Evolutionary conservation across 2,888 invertebrate species (phyloP), one percentile per base, ranked within the genome.

Genomic region (Acanthoscelides obtectus): DNA sequence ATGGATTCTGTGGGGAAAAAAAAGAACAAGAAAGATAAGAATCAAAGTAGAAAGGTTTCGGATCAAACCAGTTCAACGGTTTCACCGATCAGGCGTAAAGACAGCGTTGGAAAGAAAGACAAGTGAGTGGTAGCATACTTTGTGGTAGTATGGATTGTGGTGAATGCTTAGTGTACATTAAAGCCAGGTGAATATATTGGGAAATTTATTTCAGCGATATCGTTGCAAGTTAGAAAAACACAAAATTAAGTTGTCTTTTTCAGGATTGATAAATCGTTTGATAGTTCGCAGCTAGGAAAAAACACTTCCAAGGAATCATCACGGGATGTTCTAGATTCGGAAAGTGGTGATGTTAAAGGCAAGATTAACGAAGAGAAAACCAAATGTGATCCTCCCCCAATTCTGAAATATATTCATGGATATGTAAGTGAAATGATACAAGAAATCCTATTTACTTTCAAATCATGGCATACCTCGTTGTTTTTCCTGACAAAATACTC

Each of bases 1-100:
- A 88, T 86, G 73, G 88, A 91, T 69, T 87, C 89, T 19, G 92
- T 90, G 67, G 80, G 86, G 0, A 88, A 87, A 2, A 81, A 80
- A 69, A 82, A 84, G 70, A 82, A 80, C 17, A 89, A 88, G 72
- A 89, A 88, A 75, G 88, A 89, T 17, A 88, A 88, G 77, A 82
- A 80, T 64, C 90, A 88, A 74, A 88, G 87, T 76, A 86, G 94
- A 12, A 95, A 95, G 82, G 89, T 94, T 0, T 94, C 94, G 0
- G 94, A 95, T 81, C 94, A 94, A 82, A 90, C 91, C 63, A 93
- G 93, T 83, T 92, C 91, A 0, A 92, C 92, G 80, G 90, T 93
- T 0, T 94, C 94, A 0, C 94, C 94, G 0, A 91, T 93, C 0
- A 88, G 91, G 76, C 87, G 94, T 64, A 93, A 94, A 80, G 94